phyloP scores from a whole-genome alignment of 2,113 vertebrate genomes.

The Daphoenositta chrysoptera region DNA sequence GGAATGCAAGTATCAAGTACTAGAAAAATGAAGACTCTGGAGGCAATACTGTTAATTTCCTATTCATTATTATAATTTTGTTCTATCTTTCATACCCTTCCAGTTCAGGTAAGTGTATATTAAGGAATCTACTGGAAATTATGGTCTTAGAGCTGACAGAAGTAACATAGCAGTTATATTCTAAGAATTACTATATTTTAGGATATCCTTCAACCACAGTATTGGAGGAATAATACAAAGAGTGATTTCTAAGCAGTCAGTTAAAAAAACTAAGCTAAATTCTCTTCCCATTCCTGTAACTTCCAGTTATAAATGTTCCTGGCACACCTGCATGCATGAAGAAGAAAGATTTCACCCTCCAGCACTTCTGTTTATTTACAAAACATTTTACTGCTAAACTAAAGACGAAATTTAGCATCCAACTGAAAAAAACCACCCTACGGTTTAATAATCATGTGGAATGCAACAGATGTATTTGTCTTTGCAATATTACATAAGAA shows the following conservation, averaged over 20 bases:
- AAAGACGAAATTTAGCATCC: neutral
- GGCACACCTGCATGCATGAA: rapidly evolving
- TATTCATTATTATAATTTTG: neutral
- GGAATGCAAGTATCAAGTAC: neutral
- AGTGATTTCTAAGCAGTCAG: neutral
- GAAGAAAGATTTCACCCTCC: neutral
- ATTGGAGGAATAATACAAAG: neutral
- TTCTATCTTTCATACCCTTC: neutral
- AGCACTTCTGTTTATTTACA: neutral
- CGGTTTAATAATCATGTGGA: conserved; percentile 26
- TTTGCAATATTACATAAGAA: neutral
- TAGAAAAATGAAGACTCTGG: neutral
- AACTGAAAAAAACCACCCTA: neutral
- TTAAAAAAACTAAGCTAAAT: neutral
- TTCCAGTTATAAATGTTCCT: neutral
- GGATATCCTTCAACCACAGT: neutral
- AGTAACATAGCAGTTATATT: neutral
- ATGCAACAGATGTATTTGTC: conserved; percentile 46
- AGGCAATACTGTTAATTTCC: neutral
- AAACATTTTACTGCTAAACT: neutral
- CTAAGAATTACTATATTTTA: neutral
- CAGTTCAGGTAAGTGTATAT: neutral
- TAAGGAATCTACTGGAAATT: neutral
- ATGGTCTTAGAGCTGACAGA: neutral
- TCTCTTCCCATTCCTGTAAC: neutral